These are phyloP conservation scores for Entosphenus tridentatus DNA, from an alignment of 2,113 vertebrate species.

Conservation along the genomic window DNA sequence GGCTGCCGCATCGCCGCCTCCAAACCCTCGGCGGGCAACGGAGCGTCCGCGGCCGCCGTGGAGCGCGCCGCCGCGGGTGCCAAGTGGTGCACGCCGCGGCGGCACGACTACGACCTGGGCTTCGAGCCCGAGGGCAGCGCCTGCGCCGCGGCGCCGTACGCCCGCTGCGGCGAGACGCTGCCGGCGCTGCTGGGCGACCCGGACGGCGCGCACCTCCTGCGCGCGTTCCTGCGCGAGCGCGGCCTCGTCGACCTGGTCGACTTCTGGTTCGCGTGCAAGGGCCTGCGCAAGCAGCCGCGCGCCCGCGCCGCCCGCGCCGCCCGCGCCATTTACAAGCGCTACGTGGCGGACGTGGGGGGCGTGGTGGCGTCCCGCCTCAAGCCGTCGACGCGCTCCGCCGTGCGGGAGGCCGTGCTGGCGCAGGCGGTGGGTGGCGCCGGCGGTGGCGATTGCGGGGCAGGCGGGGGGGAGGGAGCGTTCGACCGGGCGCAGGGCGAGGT, in stretches of 20 bases:
- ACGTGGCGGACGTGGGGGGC: slow-evolving; percentile 59
- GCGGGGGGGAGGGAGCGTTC: slow-evolving; percentile 50
- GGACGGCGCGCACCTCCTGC: slow-evolving; percentile 74
- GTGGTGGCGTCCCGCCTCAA: slow-evolving; percentile 82
- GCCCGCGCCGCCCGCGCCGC: slow-evolving; percentile 70
- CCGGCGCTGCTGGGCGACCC: slow-evolving; percentile 85
- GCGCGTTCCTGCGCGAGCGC: slow-evolving; percentile 75
- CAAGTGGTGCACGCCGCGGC: slow-evolving; percentile 54
- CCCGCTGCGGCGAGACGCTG: slow-evolving; percentile 85
- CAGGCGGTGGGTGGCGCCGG: slow-evolving; percentile 41
- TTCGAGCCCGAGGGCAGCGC: slow-evolving; percentile 92
- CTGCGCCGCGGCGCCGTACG: slow-evolving; percentile 73
- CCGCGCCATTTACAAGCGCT: slow-evolving; percentile 82
- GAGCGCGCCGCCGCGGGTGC: slow-evolving; percentile 38
- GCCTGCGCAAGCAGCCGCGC: slow-evolving; percentile 69
- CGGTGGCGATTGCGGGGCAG: too few species aligned
- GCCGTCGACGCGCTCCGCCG: slow-evolving; percentile 81
- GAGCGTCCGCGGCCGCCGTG: slow-evolving; percentile 31
- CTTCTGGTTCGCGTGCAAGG: slow-evolving; percentile 96
- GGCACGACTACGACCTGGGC: slow-evolving; percentile 76
- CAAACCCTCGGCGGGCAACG: slow-evolving; percentile 17
- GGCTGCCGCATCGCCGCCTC: slow-evolving; percentile 22
- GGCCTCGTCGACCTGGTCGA: slow-evolving; percentile 68
- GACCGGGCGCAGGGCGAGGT: slow-evolving; percentile 94
- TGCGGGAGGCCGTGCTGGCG: slow-evolving; percentile 65